Conservation (phyloP, 2,113 vertebrate species). For the Clarias batrachus region DNA sequence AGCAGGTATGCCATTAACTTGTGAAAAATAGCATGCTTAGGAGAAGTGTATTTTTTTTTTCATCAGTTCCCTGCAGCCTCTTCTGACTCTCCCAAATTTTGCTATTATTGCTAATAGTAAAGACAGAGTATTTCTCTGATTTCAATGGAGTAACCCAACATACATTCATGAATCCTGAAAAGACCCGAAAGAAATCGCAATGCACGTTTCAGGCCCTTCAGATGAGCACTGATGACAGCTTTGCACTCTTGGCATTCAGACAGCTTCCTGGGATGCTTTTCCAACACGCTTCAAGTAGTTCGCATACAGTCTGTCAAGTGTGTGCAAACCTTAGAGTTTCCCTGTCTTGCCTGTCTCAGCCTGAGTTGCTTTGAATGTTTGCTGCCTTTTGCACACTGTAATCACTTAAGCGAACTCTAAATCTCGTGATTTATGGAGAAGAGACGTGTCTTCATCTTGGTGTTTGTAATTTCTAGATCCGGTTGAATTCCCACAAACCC, state of each 20-base stretch:
- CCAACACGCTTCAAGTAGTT: not conserved
- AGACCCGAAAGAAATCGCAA: not conserved
- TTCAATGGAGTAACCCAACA: not conserved
- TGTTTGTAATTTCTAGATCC: slow-evolving; percentile 41
- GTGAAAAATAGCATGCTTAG: not conserved
- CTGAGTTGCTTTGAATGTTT: slow-evolving; percentile 6
- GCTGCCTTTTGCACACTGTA: not conserved
- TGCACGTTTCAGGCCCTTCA: not conserved
- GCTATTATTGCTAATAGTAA: not conserved
- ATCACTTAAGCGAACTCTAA: slow-evolving; percentile 19
- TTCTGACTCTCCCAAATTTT: not conserved
- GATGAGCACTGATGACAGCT: not conserved
- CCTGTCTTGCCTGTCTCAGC: not conserved
- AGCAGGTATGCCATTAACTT: not conserved
- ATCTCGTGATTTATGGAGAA: slow-evolving; percentile 13
- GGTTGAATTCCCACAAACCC: slow-evolving; percentile 35
- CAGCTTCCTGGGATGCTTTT: not conserved
- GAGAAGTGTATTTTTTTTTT: not conserved
- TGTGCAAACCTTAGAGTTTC: not conserved
- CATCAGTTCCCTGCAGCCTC: not conserved
- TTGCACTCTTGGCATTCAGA: not conserved
- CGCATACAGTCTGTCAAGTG: not conserved
- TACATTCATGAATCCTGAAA: not conserved
- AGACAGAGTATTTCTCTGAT: not conserved
- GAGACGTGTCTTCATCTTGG: not conserved